These are phyloP conservation scores for Trinectes maculatus DNA, from an alignment of 2,113 vertebrate genomes.

Conservation along the genomic window DNA sequence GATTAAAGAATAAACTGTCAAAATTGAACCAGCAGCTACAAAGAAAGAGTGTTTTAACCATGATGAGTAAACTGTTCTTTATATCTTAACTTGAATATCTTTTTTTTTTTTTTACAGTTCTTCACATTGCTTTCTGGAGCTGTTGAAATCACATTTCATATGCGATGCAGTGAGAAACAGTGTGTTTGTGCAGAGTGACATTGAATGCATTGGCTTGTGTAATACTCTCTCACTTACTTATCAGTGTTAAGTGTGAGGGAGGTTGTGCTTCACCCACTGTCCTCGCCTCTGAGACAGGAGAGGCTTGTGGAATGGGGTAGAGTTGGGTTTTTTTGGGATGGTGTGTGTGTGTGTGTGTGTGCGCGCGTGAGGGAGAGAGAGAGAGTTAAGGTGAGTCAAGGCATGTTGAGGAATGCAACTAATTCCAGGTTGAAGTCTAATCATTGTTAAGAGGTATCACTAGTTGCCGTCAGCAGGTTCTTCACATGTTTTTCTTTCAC, in stretches of 20 bases:
- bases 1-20: neutral
- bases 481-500: neutral
- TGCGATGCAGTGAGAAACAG: neutral
- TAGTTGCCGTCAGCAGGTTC: slow-evolving; percentile 9
- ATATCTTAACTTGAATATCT: neutral
- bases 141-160: neutral
- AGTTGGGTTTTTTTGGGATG: neutral
- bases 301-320: slow-evolving; percentile 1
- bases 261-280: slow-evolving; percentile 26
- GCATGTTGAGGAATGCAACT: slow-evolving; percentile 70
- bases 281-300: slow-evolving; percentile 28
- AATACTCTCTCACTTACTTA: slow-evolving; percentile 9
- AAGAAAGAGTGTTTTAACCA: neutral
- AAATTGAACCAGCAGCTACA: neutral
- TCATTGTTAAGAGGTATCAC: neutral
- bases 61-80: neutral
- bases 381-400: slow-evolving; percentile 30
- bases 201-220: neutral
- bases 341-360: slow-evolving; percentile 14
- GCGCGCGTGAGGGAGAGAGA: neutral
- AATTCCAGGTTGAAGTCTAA: neutral
- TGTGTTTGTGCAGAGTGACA: neutral
- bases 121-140: neutral
- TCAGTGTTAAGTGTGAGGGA: neutral
- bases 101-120: neutral